Percentiles rank a stretch among this genome's conserved stretches.
Evolutionary conservation across 2,113 vertebrate genomes (phyloP).

Genomic region (Calidris pugnax): DNA sequence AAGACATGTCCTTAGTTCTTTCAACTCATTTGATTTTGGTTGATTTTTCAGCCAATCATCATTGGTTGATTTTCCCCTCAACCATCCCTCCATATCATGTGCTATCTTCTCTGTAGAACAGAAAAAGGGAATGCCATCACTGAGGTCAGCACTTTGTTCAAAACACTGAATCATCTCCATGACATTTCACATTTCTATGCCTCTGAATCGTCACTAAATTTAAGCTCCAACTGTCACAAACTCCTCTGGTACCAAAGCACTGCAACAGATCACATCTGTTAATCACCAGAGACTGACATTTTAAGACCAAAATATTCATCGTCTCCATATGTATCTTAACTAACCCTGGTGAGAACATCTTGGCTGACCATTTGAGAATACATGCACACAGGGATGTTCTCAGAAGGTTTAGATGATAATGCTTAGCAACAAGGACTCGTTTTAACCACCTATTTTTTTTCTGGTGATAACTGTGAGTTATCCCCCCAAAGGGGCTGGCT

Average conservation of each 20-base stretch:
- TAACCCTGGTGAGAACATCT: not conserved
- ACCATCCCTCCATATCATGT: not conserved
- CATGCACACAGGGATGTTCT: not conserved
- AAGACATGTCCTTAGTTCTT: not conserved
- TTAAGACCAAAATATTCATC: not conserved
- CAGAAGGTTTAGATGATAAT: not conserved
- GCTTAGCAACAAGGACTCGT: not conserved
- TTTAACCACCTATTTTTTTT: not conserved
- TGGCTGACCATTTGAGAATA: not conserved
- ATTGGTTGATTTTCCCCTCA: not conserved
- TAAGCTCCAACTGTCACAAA: not conserved
- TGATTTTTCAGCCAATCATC: no score
- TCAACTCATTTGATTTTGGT: no score
- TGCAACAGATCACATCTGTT: conserved; percentile 6
- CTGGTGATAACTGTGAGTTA: not conserved
- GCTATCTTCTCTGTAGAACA: not conserved
- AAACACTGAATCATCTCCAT: not conserved
- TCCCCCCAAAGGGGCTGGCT: not conserved
- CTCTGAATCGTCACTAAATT: not conserved
- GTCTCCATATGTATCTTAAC: not conserved
- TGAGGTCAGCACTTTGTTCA: not conserved
- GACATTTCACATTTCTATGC: not conserved
- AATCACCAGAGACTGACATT: not conserved
- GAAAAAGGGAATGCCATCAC: not conserved
- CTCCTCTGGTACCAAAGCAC: not conserved